Base-by-base conservation (phyloP, 1,140 invertebrate genomes). In the Cydia splendana region DNA sequence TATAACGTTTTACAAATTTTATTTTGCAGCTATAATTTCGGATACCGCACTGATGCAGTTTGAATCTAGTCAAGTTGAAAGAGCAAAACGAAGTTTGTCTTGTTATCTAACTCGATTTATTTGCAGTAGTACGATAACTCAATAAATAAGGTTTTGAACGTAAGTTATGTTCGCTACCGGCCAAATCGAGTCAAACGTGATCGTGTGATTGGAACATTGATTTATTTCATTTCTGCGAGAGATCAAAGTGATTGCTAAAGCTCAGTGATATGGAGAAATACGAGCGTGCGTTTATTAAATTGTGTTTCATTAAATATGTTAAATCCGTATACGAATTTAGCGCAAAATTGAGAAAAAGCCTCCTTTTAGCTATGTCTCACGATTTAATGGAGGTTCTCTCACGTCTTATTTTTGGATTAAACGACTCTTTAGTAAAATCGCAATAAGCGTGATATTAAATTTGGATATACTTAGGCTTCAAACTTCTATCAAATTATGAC, bases 211-310 rank as follows among this genome's bases (percentile, higher is more conserved):
- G 28, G 28, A 67, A 18, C 67, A 38, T 71, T 45, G 38, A 42
- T 71, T 71, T 71, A 71, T 71, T 71, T 71, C n/a, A 71, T 38
- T 18, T 71, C 34, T 71, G 28, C 65, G 65, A 18, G 38, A 71
- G 67, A 71, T 38, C 30, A 38, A 71, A 71, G 67, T 18, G n/a
- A 38, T 34, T 38, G 15, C n/a, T 34, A 38, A 45, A 71, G 38
- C 34, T 18, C 15, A 38, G 30, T 2, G 34, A 71, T 38, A 38
- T 18, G 67, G 34, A 71, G 28, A 38, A 69, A 62, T 62, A 62
- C 10, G 57, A 62, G 57, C 1, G 57, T 62, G 57, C 18, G 57
- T 24, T 62, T 62, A 62, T 62, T 62, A 62, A 20, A 62, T 62
- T 62, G n/a, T 24, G 20, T 62, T 62, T 62, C 57, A 62, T 62